phyloP scores from a whole-genome alignment of 2,888 invertebrate genomes.

The Meteorus cinctellus region DNA sequence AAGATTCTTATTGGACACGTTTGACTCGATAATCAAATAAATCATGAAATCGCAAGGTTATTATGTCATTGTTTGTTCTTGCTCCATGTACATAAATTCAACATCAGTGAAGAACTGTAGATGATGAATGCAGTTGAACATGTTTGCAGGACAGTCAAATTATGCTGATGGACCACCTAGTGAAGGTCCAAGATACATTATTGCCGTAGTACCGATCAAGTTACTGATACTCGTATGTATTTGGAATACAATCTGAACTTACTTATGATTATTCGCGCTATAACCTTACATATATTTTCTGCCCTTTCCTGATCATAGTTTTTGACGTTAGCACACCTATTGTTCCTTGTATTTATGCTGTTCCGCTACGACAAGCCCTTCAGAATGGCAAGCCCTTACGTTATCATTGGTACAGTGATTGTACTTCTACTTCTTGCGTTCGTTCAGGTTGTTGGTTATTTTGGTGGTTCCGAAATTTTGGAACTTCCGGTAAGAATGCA shows the following conservation, averaged over 20 bases:
- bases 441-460: slow-evolving; percentile 61
- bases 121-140: not conserved
- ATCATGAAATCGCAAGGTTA: not conserved
- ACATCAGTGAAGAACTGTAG: not conserved
- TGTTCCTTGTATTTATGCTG: slow-evolving; percentile 57
- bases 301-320: slow-evolving; percentile 43
- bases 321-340: slow-evolving; percentile 55
- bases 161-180: not conserved
- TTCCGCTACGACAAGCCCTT: slow-evolving; percentile 43
- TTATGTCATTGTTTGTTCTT: not conserved
- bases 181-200: not conserved
- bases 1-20: not conserved
- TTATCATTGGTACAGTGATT: slow-evolving; percentile 55
- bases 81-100: not conserved
- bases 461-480: slow-evolving; percentile 50
- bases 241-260: no score
- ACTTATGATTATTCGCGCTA: no score
- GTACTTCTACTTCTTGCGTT: slow-evolving; percentile 60
- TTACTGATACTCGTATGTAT: not conserved
- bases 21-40: not conserved
- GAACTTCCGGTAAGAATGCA: slow-evolving; percentile 58
- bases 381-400: no score
- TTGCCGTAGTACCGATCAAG: not conserved
- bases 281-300: not conserved
- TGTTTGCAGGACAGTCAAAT: not conserved